phyloP scores from a whole-genome alignment of 2,888 invertebrate species.

The Drosophila parthenogenetica region DNA sequence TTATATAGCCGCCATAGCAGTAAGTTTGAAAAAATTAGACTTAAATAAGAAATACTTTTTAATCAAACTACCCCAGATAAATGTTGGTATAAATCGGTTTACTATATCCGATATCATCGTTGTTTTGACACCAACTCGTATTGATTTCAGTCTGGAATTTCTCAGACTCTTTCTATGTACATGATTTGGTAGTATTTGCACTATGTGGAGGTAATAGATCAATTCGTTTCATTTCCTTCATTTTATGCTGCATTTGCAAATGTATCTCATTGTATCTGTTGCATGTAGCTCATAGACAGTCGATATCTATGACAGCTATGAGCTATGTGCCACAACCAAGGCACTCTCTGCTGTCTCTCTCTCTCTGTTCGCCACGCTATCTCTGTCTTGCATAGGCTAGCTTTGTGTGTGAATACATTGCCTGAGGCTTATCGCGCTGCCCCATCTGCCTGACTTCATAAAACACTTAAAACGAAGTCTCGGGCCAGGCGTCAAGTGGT shows the following conservation, averaged over 20 bases:
- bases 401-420: conserved; percentile 14
- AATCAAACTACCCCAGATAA: no score
- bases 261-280: conserved; percentile 56
- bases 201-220: conserved; percentile 33
- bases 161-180: no score
- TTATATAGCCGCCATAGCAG: no score
- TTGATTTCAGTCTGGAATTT: no score
- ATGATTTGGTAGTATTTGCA: not conserved
- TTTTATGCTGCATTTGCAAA: conserved; percentile 13
- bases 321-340: conserved; percentile 50
- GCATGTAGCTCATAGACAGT: conserved; percentile 50
- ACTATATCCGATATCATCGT: no score
- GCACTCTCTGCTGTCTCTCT: conserved; percentile 3
- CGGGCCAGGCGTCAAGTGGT: conserved; percentile 74
- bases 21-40: no score
- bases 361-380: not conserved
- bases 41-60: no score
- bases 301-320: conserved; percentile 67
- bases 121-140: no score
- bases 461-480: conserved; percentile 68
- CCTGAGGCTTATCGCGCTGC: conserved; percentile 62
- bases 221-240: conserved; percentile 24
- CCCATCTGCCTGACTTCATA: conserved; percentile 76
- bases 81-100: no score
- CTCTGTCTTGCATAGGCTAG: not conserved